phyloP scores from a whole-genome alignment of 2,888 invertebrate genomes.

The Steromphala cineraria region DNA sequence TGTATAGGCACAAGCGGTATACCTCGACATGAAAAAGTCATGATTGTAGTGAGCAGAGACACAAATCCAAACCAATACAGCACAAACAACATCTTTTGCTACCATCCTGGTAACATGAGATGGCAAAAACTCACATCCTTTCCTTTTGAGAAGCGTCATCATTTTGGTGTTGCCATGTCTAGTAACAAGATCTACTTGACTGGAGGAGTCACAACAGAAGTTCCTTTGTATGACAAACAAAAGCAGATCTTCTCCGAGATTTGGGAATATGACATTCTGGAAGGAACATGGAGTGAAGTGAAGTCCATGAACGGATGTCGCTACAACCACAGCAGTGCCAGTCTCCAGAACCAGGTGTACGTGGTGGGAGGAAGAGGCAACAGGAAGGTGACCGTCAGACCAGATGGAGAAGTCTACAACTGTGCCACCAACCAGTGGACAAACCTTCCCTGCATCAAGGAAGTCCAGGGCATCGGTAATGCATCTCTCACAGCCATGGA shows the following conservation, averaged over 20 bases:
- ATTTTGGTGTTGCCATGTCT: conserved; percentile 17
- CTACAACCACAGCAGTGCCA: conserved; percentile 32
- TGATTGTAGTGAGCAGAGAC: conserved; percentile 32
- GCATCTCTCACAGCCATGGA: conserved; percentile 30
- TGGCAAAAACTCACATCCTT: conserved; percentile 26
- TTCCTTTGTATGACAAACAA: background rate
- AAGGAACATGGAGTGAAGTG: conserved; percentile 22
- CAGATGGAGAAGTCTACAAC: conserved; percentile 31
- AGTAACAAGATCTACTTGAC: conserved; percentile 30
- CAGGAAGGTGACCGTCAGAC: background rate
- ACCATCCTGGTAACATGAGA: conserved; percentile 13
- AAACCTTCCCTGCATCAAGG: conserved; percentile 4
- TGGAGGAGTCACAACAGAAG: conserved; percentile 26
- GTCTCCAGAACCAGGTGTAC: conserved; percentile 23
- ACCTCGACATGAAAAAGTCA: conserved; percentile 16
- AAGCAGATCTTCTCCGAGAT: conserved; percentile 25
- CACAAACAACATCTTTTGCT: conserved; percentile 18
- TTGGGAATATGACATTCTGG: conserved; percentile 23
- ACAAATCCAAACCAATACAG: conserved; percentile 9
- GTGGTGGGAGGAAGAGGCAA: conserved; percentile 31
- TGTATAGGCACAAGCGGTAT: background rate
- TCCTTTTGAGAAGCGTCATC: conserved; percentile 28
- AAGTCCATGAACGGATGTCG: conserved; percentile 21
- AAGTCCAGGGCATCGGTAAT: conserved; percentile 31
- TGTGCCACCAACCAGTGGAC: conserved; percentile 34